Base-by-base conservation (phyloP, 2,113 vertebrate species). In the Thalassoma bifasciatum region DNA sequence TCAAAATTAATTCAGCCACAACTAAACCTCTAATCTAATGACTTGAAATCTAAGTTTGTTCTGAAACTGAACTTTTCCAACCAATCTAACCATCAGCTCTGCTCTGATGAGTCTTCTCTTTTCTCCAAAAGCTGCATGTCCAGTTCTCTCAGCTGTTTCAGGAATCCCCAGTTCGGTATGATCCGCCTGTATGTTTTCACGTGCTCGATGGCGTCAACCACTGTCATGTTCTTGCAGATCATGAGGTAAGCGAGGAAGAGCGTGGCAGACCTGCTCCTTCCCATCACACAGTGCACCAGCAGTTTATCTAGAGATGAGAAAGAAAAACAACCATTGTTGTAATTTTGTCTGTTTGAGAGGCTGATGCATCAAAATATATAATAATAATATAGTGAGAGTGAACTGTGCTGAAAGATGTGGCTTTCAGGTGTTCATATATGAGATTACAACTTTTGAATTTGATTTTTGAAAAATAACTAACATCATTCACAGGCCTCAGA, bases 281-380 rank as follows among this genome's bases (percentile, higher is more conserved):
- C 98, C 97, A 98, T 99, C 21, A 95, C 97, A 0, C 98, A 99
- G 91, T 99, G 97, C 21, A 99, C 96, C 83, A 99, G 90, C 77
- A 99, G 92, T 86, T 97, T 99, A 89, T 91, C 98, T 99, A 94
- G 0, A 37, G 81, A 79, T 7, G 3, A 51, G 30, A 6, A 30
- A 30, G 59, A 26, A 40, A 56, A 22, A 50, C 11, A 58, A 5
- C 0, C 21, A 19, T n/a, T n/a, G n/a, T n/a, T n/a, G n/a, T 1
- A 13, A 19, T 59, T 60, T 36, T 21, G 1, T 10, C 34, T n/a
- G 2, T 22, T 22, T 34, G 16, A 9, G 38, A 40, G 10, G 7
- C 23, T 5, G 10, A 8, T 44, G 22, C 14, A 44, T 7, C 7
- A 14, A 46, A 46, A 46, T 46, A 46, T 46, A 17, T 17, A 46